These are phyloP conservation scores for Eilema depressum DNA, from an alignment of 2,888 invertebrate species.

Conservation along the genomic window DNA sequence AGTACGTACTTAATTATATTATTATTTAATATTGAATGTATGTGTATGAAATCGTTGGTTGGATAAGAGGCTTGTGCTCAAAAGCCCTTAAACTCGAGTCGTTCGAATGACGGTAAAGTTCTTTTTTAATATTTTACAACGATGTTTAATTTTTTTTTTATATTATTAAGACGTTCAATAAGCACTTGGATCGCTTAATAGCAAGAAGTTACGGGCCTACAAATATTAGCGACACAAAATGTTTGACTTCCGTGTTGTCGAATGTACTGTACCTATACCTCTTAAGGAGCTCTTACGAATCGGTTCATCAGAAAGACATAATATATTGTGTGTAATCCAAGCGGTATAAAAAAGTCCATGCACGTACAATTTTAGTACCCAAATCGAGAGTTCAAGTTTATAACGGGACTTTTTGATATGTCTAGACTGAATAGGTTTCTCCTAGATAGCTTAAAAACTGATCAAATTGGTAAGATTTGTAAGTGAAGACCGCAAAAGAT, in stretches of 20 bases:
- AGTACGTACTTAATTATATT: background rate
- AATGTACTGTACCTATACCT: no score
- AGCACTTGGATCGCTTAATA: background rate
- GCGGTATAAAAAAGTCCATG: no score
- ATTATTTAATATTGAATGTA: background rate
- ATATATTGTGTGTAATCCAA: no score
- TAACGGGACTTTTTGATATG: background rate
- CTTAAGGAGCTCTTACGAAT: background rate
- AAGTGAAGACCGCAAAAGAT: no score
- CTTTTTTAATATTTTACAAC: background rate
- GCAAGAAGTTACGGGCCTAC: background rate
- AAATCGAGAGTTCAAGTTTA: background rate
- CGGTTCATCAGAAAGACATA: background rate
- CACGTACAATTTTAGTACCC: no score
- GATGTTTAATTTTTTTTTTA: background rate
- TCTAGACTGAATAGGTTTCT: background rate
- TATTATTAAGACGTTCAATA: background rate
- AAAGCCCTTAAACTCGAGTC: background rate
- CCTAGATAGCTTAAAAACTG: no score
- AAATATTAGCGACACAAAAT: background rate
- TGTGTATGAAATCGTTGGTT: conserved; percentile 1
- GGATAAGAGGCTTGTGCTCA: background rate
- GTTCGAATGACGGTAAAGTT: background rate
- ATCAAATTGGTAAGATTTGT: no score
- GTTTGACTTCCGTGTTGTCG: background rate